Percentiles rank a stretch among this genome's conserved stretches.
Conservation (phyloP, 2,888 invertebrate genomes). For the Polymixis lichenea region DNA sequence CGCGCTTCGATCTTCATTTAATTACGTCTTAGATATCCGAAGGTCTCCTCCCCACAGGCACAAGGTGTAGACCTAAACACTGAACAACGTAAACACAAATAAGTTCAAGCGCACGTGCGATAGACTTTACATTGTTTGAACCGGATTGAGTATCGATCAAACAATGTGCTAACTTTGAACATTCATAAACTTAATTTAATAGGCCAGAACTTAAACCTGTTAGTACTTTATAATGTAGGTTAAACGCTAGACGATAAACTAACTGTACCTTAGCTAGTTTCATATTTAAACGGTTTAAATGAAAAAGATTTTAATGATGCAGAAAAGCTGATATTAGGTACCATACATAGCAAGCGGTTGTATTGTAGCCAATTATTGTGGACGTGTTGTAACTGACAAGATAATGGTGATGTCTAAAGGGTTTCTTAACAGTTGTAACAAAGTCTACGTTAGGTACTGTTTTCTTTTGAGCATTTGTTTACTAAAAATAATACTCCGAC, state of each 20-base stretch:
- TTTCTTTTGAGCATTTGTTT: background rate
- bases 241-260: background rate
- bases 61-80: background rate
- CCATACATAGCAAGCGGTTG: background rate
- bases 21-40: background rate
- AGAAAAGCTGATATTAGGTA: background rate
- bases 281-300: background rate
- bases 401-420: too few species aligned
- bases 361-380: background rate
- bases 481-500: background rate
- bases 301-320: background rate
- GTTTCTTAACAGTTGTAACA: background rate
- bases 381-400: background rate
- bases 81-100: background rate
- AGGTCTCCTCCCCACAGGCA: background rate
- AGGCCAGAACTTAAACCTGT: background rate
- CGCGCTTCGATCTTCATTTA: background rate
- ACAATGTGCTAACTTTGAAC: constrained; percentile 20
- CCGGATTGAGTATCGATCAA: constrained; percentile 17
- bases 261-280: background rate
- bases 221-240: background rate
- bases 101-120: constrained; percentile 5
- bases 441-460: background rate
- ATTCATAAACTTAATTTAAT: background rate
- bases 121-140: constrained; percentile 22